These are phyloP conservation scores for Epinephelus coioides DNA, from an alignment of 2,797 vertebrate genomes.

Conservation along the genomic window DNA sequence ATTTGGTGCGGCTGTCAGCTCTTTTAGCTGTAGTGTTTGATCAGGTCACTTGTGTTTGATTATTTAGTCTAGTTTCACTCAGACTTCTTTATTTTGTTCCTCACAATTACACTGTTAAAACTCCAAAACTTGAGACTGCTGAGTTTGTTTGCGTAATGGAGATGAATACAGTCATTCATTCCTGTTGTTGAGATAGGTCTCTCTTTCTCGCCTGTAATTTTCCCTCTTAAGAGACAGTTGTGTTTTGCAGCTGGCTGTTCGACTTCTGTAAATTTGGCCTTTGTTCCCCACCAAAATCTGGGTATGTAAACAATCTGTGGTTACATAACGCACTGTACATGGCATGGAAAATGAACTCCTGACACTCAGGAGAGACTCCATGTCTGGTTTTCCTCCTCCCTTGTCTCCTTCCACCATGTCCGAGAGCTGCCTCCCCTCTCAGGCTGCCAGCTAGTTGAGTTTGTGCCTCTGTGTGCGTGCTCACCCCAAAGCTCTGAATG, in stretches of 20 bases:
- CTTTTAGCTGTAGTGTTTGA: slow-evolving; percentile 18
- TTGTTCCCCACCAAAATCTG: slow-evolving; percentile 62
- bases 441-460: slow-evolving; percentile 55
- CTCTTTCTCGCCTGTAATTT: slow-evolving; percentile 43
- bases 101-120: slow-evolving; percentile 25
- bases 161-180: slow-evolving; percentile 42
- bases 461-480: slow-evolving; percentile 48
- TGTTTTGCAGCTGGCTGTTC: slow-evolving; percentile 54
- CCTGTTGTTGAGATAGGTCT: slow-evolving; percentile 20
- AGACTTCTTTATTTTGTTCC: slow-evolving; percentile 14
- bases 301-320: slow-evolving; percentile 84
- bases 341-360: slow-evolving; percentile 69
- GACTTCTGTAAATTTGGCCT: slow-evolving; percentile 73
- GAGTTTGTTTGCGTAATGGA: slow-evolving; percentile 41
- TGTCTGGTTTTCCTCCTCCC: slow-evolving; percentile 83
- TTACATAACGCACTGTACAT: slow-evolving; percentile 83
- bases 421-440: slow-evolving; percentile 70
- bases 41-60: slow-evolving; percentile 1
- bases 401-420: slow-evolving; percentile 75
- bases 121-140: slow-evolving; percentile 17
- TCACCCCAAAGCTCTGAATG: slow-evolving; percentile 45
- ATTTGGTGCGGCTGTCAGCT: slow-evolving; percentile 33
- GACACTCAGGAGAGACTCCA: slow-evolving; percentile 61
- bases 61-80: slow-evolving; percentile 53
- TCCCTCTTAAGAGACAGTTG: slow-evolving; percentile 24